Evolutionary conservation across 2,888 invertebrate species (phyloP).

Genomic region (Tenodera sinensis): DNA sequence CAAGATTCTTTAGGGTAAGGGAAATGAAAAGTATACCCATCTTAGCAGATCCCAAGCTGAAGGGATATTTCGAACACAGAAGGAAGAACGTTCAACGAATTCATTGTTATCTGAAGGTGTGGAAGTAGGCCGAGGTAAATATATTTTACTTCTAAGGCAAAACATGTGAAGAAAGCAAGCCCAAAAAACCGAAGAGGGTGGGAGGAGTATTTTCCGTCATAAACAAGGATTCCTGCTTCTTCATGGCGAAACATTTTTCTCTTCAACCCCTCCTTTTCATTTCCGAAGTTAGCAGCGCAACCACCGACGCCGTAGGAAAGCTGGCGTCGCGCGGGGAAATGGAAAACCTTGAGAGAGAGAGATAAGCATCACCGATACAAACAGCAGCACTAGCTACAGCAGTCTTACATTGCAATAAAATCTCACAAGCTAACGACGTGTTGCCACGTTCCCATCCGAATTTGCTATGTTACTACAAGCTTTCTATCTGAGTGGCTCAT

Average conservation of each 20-base stretch:
- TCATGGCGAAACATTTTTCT: not conserved
- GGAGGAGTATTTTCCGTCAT: not conserved
- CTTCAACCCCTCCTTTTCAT: not conserved
- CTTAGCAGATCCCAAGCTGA: too few relatives aligned
- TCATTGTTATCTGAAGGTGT: not conserved
- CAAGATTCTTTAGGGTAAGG: too few relatives aligned
- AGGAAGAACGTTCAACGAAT: too few relatives aligned
- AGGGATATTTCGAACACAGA: too few relatives aligned
- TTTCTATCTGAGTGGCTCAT: too few relatives aligned
- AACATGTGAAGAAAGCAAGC: not conserved
- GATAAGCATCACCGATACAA: not conserved
- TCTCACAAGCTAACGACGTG: not conserved
- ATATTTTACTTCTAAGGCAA: not conserved
- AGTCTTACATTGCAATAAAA: not conserved
- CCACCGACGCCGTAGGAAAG: not conserved
- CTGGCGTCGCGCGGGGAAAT: not conserved
- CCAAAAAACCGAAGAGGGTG: not conserved
- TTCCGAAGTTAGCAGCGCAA: not conserved
- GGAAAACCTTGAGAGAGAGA: not conserved
- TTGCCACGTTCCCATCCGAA: not conserved
- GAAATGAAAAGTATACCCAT: too few relatives aligned
- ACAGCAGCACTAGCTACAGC: not conserved
- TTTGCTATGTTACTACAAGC: not conserved
- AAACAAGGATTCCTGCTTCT: not conserved
- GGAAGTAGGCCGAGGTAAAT: not conserved